These are phyloP conservation scores for Nipponia nippon DNA, from an alignment of 2,113 vertebrate species.

Conservation along the genomic window DNA sequence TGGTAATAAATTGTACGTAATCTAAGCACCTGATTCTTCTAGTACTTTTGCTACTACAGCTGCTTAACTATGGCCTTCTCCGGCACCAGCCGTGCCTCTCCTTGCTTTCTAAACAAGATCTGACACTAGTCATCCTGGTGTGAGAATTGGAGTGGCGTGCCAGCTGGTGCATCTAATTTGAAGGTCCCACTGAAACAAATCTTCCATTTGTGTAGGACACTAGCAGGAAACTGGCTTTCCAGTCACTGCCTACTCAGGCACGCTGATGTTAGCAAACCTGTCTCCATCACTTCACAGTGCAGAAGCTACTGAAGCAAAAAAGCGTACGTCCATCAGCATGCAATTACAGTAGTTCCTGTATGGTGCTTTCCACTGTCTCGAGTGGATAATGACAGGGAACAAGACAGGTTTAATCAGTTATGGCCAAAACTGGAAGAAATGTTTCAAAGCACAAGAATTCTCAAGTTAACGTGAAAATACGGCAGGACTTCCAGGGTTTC, in stretches of 20 bases:
- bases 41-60: not conserved
- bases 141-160: not conserved
- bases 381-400: not conserved
- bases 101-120: not conserved
- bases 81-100: not conserved
- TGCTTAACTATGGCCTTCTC: not conserved
- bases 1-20: not conserved
- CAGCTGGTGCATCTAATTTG: not conserved
- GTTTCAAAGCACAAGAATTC: not conserved
- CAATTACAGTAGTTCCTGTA: not conserved
- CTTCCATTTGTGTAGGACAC: not conserved
- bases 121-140: not conserved
- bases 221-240: not conserved
- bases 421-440: not conserved
- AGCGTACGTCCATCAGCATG: fast-evolving
- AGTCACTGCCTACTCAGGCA: not conserved
- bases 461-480: not conserved
- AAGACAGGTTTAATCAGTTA: not conserved
- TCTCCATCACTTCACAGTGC: not conserved
- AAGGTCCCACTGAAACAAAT: not conserved
- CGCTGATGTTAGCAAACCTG: not conserved
- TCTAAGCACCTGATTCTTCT: not conserved
- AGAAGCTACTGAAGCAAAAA: not conserved
- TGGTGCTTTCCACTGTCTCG: not conserved
- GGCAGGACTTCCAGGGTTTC: not conserved